phyloP scores from a whole-genome alignment of 2,888 invertebrate species.

The Argyra leucocephala region DNA sequence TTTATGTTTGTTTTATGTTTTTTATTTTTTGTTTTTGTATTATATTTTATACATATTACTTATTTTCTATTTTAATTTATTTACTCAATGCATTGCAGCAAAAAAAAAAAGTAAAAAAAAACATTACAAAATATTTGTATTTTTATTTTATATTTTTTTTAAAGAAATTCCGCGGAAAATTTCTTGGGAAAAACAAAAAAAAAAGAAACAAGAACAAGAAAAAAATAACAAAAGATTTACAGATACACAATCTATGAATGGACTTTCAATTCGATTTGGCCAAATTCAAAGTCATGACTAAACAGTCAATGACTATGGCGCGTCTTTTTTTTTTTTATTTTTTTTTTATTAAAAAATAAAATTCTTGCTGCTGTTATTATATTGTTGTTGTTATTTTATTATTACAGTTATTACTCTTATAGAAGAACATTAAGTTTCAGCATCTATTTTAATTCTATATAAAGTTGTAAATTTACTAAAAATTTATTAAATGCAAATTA shows the following conservation, averaged over 20 bases:
- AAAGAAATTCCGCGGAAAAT: constrained; percentile 5
- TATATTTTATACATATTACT: neutral
- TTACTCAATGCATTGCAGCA: neutral
- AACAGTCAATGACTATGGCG: neutral
- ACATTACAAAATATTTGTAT: too few species aligned
- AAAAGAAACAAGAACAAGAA: neutral
- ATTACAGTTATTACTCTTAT: too few species aligned
- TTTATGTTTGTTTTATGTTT: too few species aligned
- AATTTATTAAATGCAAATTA: too few species aligned
- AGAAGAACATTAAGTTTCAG: too few species aligned
- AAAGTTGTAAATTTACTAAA: too few species aligned
- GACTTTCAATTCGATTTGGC: neutral
- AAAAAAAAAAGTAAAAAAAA: neutral
- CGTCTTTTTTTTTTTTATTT: neutral
- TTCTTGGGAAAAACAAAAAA: neutral
- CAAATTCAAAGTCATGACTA: constrained; percentile 2
- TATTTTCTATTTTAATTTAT: neutral
- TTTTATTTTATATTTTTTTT: neutral
- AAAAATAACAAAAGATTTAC: neutral
- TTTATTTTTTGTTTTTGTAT: too few species aligned
- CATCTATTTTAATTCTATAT: too few species aligned
- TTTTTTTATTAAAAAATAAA: too few species aligned
- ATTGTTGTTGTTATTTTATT: too few species aligned
- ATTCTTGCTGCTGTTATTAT: too few species aligned
- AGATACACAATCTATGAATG: neutral